These are phyloP conservation scores for Acipenser transmontanus DNA, from an alignment of 2,797 vertebrate species.

Conservation along the genomic window DNA sequence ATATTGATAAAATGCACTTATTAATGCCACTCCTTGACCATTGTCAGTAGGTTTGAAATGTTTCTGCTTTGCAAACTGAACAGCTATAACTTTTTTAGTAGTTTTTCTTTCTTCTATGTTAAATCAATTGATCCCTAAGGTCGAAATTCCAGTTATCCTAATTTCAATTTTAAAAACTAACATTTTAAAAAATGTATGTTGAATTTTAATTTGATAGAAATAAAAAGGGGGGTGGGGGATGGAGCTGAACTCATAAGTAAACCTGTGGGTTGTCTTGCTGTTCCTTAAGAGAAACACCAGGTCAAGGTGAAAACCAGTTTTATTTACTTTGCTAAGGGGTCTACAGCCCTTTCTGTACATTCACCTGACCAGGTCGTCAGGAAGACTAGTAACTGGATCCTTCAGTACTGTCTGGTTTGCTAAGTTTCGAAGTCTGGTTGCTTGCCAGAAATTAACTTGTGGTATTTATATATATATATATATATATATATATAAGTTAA, in stretches of 20 bases:
- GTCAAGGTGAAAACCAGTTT: conserved; percentile 41
- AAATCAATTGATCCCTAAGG: conserved; percentile 84
- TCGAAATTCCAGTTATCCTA: conserved; percentile 77
- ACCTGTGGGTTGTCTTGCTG: conserved; percentile 88
- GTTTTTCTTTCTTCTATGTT: conserved; percentile 35
- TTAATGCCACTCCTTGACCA: conserved; percentile 36
- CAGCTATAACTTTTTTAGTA: conserved; percentile 39
- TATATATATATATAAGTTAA: conserved; percentile 9
- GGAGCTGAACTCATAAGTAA: conserved; percentile 36
- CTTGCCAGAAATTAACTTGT: conserved; percentile 2
- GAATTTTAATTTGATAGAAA: conserved; percentile 55
- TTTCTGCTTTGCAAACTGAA: conserved; percentile 28
- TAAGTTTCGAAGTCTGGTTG: background rate
- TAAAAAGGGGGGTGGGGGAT: conserved; percentile 53
- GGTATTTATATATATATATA: conserved; percentile 1
- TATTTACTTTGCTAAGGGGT: conserved; percentile 11
- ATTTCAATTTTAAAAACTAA: conserved; percentile 25
- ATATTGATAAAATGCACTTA: conserved; percentile 31
- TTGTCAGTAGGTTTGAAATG: conserved; percentile 1
- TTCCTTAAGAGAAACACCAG: conserved; percentile 86
- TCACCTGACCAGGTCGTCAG: conserved; percentile 9
- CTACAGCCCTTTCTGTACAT: conserved; percentile 3
- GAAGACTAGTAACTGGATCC: conserved; percentile 15
- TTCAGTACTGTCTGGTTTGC: conserved; percentile 6
- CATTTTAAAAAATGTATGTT: conserved; percentile 10